Evolutionary conservation across 2,113 vertebrate genomes (phyloP).

Genomic region (Syrmaticus mikado): DNA sequence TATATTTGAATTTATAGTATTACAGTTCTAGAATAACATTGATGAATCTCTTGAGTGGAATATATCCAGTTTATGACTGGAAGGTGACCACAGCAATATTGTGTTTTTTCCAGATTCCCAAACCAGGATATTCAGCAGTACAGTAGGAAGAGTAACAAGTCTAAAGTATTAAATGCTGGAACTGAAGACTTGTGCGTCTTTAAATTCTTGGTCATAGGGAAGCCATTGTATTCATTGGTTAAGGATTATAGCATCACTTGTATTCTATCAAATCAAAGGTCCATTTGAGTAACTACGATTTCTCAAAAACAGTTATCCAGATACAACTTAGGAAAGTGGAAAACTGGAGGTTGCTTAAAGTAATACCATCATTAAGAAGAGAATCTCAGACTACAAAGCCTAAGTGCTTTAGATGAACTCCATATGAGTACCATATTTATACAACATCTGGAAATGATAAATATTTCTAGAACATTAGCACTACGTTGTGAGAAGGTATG

Average conservation of each 20-base stretch:
- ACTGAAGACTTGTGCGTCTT: fast-evolving
- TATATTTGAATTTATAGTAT: not conserved
- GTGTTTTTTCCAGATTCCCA: not conserved
- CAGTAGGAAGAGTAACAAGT: not conserved
- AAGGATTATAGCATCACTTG: fast-evolving
- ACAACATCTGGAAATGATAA: not conserved
- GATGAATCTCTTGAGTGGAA: not conserved
- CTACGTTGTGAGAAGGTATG: not conserved
- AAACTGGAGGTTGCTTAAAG: not conserved
- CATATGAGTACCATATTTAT: not conserved
- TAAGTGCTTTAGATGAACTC: not conserved
- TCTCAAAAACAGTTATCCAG: not conserved
- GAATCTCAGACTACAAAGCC: not conserved
- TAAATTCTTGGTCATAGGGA: not conserved
- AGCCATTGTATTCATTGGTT: fast-evolving
- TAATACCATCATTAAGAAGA: not conserved
- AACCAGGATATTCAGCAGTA: not conserved
- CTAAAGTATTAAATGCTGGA: not conserved
- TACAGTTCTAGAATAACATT: not conserved
- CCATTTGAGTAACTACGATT: not conserved
- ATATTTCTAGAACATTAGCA: not conserved
- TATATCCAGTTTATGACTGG: not conserved
- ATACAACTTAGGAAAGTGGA: fast-evolving
- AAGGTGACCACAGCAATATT: not conserved
- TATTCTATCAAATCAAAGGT: not conserved